Evolutionary conservation across 1,140 invertebrate species (phyloP).

Genomic region (Idris sp.): DNA sequence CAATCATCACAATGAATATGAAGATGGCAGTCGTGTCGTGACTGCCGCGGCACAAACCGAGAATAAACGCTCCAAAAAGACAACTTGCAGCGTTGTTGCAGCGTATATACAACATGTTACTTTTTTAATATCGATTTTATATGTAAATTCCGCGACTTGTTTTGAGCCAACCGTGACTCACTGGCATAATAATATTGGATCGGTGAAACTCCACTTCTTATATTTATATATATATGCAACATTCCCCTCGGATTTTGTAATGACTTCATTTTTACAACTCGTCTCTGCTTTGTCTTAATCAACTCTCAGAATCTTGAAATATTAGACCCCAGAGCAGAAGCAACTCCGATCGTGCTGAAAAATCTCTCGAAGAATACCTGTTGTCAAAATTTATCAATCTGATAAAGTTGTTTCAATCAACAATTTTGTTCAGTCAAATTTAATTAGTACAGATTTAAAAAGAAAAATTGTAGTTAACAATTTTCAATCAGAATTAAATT

Average conservation of each 20-base stretch:
- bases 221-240: slow-evolving; percentile 32
- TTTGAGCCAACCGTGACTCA: slow-evolving; percentile 58
- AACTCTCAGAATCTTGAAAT: slow-evolving; percentile 25
- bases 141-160: slow-evolving; percentile 55
- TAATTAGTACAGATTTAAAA: too few relatives aligned
- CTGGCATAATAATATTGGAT: slow-evolving; percentile 50
- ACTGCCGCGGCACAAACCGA: slow-evolving; percentile 55
- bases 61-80: slow-evolving; percentile 67
- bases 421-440: too few relatives aligned
- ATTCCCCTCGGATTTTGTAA: slow-evolving; percentile 45
- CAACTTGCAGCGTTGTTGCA: slow-evolving; percentile 64
- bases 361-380: too few relatives aligned
- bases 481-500: too few relatives aligned
- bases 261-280: slow-evolving; percentile 52
- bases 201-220: slow-evolving; percentile 11
- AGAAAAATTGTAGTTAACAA: too few relatives aligned
- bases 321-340: slow-evolving; percentile 1
- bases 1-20: slow-evolving; percentile 62
- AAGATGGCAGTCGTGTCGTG: slow-evolving; percentile 66
- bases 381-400: too few relatives aligned
- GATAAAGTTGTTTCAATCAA: too few relatives aligned
- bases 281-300: slow-evolving; percentile 45
- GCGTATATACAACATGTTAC: slow-evolving; percentile 59
- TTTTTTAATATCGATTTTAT: slow-evolving; percentile 62
- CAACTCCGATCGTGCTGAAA: slow-evolving; percentile 2